Conservation (phyloP, 2,888 invertebrate genomes). For the Metacarcinus magister region DNA sequence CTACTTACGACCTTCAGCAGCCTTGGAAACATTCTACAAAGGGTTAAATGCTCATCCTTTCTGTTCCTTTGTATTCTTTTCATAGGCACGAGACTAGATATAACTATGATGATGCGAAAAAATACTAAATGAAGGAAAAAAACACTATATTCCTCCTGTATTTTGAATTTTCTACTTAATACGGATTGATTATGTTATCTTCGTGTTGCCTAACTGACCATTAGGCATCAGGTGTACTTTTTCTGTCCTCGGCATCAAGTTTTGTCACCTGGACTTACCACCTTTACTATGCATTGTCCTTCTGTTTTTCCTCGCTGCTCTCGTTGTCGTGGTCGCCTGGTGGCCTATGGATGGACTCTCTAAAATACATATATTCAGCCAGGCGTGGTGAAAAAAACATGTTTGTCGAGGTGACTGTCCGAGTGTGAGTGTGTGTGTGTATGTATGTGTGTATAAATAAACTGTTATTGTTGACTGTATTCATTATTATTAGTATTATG, state of each 20-base stretch:
- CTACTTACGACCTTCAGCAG: no score
- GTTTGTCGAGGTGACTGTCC: not conserved
- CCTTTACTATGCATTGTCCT: not conserved
- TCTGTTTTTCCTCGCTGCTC: not conserved
- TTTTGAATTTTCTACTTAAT: no score
- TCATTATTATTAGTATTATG: no score
- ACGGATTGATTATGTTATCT: no score
- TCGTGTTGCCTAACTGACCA: no score
- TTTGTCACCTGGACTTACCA: not conserved
- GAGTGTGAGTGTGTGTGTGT: not conserved
- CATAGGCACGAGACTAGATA: not conserved
- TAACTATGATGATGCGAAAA: not conserved
- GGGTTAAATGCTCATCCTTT: no score
- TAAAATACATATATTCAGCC: not conserved
- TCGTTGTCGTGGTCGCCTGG: not conserved
- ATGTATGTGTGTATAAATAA: not conserved
- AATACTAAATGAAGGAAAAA: not conserved
- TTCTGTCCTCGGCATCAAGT: not conserved
- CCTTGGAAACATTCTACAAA: no score
- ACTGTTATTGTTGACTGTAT: no score
- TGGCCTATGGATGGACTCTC: not conserved
- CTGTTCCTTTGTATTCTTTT: no score
- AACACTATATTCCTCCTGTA: no score
- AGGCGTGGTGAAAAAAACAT: not conserved
- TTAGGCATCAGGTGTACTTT: no score